Evolutionary conservation across 2,113 vertebrate genomes (phyloP), one percentile per base, ranked within the genome.

Genomic region (Mola mola): DNA sequence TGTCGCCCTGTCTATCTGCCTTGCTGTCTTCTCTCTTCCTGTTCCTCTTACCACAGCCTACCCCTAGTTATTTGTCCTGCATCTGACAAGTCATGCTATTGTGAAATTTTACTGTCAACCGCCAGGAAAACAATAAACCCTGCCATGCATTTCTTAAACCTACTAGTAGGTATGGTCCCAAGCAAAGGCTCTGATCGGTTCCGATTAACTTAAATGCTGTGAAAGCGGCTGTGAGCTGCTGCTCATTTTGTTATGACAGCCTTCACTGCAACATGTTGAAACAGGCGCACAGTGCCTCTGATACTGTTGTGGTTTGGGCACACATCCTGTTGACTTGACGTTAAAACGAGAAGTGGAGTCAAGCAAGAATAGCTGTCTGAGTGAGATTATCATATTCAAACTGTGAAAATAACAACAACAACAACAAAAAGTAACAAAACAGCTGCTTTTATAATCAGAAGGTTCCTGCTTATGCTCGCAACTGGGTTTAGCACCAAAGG

Each of bases 241-340:
- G 20, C 51, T 71, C 55, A 34, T 82, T 75, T 67, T 69, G 59
- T 46, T 59, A 33, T 53, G 58, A 66, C 63, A 72, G 49, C 57
- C 29, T 34, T 41, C 26, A 67, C 17, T 69, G 50, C 69, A 61
- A 75, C 90, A 36, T 92, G 91, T 89, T 89, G 88, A 89, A 92
- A 93, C 91, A 81, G 62, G 88, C 75, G 9, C 74, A 28, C 61
- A 47, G 78, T 53, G 86, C 76, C 78, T 88, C 79, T 83, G 64
- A 88, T 75, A 65, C 60, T 34, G 51, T 56, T 92, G 91, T 82
- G 92, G 92, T 92, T 92, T 90, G 79, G 79, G 78, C 83, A 76
- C 79, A 87, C 85, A 89, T 93, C 92, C 92, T 93, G 92, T 93
- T 92, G 91, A 92, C 86, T 81, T 49, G 62, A 52, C 81, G 69